Evolutionary conservation across 2,797 vertebrate genomes (phyloP), one percentile per base, ranked within the genome.

Genomic region (Atherinosoma microstoma): DNA sequence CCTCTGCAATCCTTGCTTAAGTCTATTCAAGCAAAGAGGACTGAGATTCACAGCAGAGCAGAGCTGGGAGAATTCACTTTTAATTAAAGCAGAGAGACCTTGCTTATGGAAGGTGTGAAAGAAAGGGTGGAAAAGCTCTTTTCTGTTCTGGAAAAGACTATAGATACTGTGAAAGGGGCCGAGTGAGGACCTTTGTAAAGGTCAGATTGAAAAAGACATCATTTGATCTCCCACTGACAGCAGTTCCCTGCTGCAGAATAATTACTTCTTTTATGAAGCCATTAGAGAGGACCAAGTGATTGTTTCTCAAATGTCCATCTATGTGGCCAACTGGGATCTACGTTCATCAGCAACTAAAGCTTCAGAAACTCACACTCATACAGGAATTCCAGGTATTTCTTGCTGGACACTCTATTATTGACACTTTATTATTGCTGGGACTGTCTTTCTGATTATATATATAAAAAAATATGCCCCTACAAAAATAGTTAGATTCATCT

Each of bases 191-290:
- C 90, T 92, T 92, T 94, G 92, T 93, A 83, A 67, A 66, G 80
- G 79, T 66, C 78, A 70, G 78, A 83, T 73, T 79, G 86, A 79
- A 75, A 80, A 89, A 83, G 87, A 91, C 89, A 91, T 93, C 82
- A 88, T 93, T 90, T 93, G 92, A 92, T 93, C 91, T 87, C 86
- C 79, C 60, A 67, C 79, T 90, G 91, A 94, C 86, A 90, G 87
- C 18, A 22, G 63, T 66, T 87, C 83, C 70, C 75, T 1, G 42
- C 78, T 85, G 82, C 86, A 88, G 87, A 87, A 93, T 93, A 93
- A 93, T 93, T 85, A 82, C 89, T 83, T 85, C 84, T 86, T 91
- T 92, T 90, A 90, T 87, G 79, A 80, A 85, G 89, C 80, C 84
- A 76, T 91, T 90, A 91, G 78, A 90, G 81, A 81, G 69, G 83